Evolutionary conservation across 2,888 invertebrate species (phyloP).

Genomic region (Zhuqinia jingwanae): DNA sequence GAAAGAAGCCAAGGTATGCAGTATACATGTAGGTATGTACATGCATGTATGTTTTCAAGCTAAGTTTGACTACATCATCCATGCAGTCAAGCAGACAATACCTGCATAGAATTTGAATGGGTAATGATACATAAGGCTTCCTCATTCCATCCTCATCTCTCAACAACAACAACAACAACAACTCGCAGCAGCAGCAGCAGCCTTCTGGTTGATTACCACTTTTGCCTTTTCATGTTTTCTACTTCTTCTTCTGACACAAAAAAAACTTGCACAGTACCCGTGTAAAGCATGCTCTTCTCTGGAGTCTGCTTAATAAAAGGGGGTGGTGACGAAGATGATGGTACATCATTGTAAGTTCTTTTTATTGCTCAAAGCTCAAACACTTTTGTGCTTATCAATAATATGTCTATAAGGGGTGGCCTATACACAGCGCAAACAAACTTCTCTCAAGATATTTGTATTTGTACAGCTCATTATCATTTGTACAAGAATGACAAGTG

Average conservation of each 20-base stretch:
- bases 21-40: background rate
- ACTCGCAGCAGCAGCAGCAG: too few species aligned
- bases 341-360: background rate
- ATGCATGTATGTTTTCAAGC: too few species aligned
- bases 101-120: conserved; percentile 60
- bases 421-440: too few species aligned
- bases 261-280: background rate
- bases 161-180: too few species aligned
- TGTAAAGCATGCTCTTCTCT: conserved; percentile 9
- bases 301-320: conserved; percentile 10
- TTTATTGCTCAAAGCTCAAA: conserved; percentile 21
- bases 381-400: background rate
- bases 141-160: conserved; percentile 19
- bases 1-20: background rate
- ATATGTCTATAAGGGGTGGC: too few species aligned
- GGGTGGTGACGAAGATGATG: conserved; percentile 34
- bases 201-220: conserved; percentile 19
- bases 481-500: background rate
- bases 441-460: conserved; percentile 8
- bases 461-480: conserved; percentile 39
- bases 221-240: background rate
- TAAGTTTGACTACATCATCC: conserved; percentile 33
- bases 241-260: background rate
- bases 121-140: conserved; percentile 41
- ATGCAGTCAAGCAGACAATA: conserved; percentile 35